Evolutionary conservation across 2,888 invertebrate species (phyloP), one percentile per base, ranked within the genome.

Genomic region (Cryptophagus acutangulus): DNA sequence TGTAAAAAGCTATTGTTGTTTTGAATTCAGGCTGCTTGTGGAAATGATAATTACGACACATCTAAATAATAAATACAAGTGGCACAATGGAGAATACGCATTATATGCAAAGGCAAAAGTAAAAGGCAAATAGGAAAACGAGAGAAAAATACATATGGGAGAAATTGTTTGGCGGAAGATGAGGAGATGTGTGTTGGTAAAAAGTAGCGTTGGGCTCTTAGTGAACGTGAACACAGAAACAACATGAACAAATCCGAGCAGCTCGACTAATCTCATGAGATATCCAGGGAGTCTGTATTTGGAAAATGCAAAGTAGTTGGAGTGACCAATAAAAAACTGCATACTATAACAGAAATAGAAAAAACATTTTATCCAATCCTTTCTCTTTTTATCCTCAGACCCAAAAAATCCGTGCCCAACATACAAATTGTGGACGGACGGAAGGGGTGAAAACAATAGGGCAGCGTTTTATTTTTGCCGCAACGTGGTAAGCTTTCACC

Each of bases 381-480:
- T 31, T 52, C 52, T 54, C 49, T 55, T 55, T 41, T 55, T 57
- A 58, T 54, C 51, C 53, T 47, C 46, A 57, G 51, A 52, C 55
- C 55, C 52, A 47, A 51, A 59, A 58, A 54, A 55, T 56, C 48
- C 61, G 59, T 59, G 60, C 52, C 50, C 37, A 45, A 55, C 59
- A 58, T 60, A 61, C 55, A 58, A 60, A 61, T 57, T 46, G 51
- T n/a, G n/a, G 47, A 49, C 45, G 38, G 43, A 40, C 37, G 46
- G 46, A 51, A 50, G 31, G 31, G 31, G 12, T 31, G 53, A 55
- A 58, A 54, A 49, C 50, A 51, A 49, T 46, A n/a, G 58, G 56
- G 51, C 54, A 58, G 53, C 46, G 47, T 52, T 54, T 59, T 57
- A 60, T 59, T 58, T n/a, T 58, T 55, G 36, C 54, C 46, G 39